These are phyloP conservation scores for Eleutherodactylus coqui DNA, from an alignment of 2,797 vertebrate species.

Conservation along the genomic window DNA sequence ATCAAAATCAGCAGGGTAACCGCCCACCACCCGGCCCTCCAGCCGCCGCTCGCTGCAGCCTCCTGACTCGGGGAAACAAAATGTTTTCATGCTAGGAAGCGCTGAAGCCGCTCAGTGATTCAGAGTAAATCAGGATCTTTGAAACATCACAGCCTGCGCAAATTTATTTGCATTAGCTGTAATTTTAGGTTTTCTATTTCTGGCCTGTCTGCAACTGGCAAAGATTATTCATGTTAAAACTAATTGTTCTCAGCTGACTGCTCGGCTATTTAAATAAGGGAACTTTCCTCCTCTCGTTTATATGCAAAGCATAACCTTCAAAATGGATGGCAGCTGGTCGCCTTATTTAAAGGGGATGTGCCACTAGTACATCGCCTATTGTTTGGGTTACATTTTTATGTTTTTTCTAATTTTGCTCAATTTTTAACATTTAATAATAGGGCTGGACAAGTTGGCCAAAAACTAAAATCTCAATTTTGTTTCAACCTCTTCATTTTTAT, in stretches of 20 bases:
- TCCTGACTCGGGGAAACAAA: conserved; percentile 29
- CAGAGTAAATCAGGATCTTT: conserved; percentile 60
- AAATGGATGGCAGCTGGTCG: conserved; percentile 29
- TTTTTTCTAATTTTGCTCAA: no score
- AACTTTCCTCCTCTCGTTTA: conserved; percentile 39
- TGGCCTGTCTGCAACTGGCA: conserved; percentile 38
- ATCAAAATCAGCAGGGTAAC: conserved; percentile 46
- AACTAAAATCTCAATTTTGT: no score
- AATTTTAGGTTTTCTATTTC: conserved; percentile 62
- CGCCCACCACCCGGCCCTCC: conserved; percentile 20
- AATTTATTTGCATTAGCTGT: conserved; percentile 60
- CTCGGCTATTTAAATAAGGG: conserved; percentile 57
- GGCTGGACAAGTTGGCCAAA: no score
- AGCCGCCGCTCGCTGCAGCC: not conserved
- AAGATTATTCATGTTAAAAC: conserved; percentile 55
- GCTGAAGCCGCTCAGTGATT: conserved; percentile 36
- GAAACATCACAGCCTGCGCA: conserved; percentile 58
- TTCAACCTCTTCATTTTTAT: no score
- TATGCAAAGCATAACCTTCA: conserved; percentile 29
- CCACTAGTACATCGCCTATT: no score
- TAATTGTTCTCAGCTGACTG: conserved; percentile 61
- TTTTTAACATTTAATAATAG: no score
- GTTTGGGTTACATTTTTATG: no score
- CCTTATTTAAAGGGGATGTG: not conserved
- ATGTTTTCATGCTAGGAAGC: conserved; percentile 41